These are phyloP conservation scores for Tetraneura akinire DNA, from an alignment of 1,140 invertebrate species.

Conservation along the genomic window DNA sequence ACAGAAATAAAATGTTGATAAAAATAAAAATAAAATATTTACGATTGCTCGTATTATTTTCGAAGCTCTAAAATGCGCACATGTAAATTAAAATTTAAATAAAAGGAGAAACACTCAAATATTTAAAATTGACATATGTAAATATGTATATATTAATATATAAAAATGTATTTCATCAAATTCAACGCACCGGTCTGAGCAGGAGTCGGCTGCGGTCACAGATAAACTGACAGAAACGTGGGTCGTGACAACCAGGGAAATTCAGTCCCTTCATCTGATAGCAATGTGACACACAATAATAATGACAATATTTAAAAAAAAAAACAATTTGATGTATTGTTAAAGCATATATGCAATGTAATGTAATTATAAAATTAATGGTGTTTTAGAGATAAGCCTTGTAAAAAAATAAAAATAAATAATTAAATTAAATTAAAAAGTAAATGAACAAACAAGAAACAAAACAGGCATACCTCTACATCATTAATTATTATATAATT, in stretches of 20 bases:
- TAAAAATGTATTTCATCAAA: constrained; percentile 42
- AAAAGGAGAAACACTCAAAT: constrained; percentile 48
- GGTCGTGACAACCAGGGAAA: constrained; percentile 92
- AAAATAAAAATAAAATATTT: constrained; percentile 18
- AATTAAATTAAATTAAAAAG: constrained; percentile 1
- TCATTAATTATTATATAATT: neutral
- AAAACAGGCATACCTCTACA: constrained; percentile 41
- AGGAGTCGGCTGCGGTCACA: constrained; percentile 90
- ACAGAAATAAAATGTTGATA: constrained; percentile 1
- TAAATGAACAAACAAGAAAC: constrained; percentile 17
- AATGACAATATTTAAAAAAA: constrained; percentile 45
- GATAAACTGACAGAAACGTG: constrained; percentile 90
- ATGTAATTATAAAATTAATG: constrained; percentile 22
- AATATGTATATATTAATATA: too few relatives aligned
- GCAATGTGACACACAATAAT: constrained; percentile 57
- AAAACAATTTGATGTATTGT: constrained; percentile 20
- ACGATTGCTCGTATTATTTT: constrained; percentile 10
- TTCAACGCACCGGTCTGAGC: constrained; percentile 86
- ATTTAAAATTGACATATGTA: constrained; percentile 42
- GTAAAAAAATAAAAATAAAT: too few relatives aligned
- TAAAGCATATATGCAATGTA: constrained; percentile 40
- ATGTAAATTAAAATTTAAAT: neutral
- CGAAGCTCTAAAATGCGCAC: constrained; percentile 34
- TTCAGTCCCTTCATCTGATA: constrained; percentile 89
- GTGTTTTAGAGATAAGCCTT: constrained; percentile 44